Base-by-base conservation (phyloP, 2,113 vertebrate genomes). In the Pitta sordida region DNA sequence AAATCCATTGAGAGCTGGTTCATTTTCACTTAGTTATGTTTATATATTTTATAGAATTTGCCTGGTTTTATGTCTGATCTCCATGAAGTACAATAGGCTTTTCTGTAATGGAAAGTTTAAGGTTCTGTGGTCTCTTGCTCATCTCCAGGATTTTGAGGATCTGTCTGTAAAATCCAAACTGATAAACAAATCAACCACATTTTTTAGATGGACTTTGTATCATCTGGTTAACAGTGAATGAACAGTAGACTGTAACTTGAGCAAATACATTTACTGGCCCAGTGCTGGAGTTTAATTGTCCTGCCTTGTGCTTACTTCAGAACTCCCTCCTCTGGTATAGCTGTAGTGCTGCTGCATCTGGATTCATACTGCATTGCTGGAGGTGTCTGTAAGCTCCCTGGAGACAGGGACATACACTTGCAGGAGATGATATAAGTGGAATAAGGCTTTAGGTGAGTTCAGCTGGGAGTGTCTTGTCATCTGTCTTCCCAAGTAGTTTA, bases 1-100 rank as follows among this genome's bases (percentile, higher is more conserved):
- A 91, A 93, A 46, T 88, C 68, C 36, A 90, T 78, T 83, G 75
- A 83, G 77, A 93, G 44, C 64, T 75, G 76, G 22, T 93, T 93
- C 23, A 37, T 91, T 96, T 95, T 93, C 71, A 68, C 64, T 88
- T 95, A 10, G 23, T 87, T 94, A 63, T 90, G 70, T 91, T 90
- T 78, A 60, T 90, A 3, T 68, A 18, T 82, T 89, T 93, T 85
- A 43, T 22, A 46, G 63, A 79, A 59, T 92, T 89, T 96, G 48
- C 37, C 79, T 90, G 41, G 22, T 85, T 91, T 29, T 80, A 23
- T 87, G 63, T 87, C 46, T 93, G 78, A 87, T 74, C 81, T 83
- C 43, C 55, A 44, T 1, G 36, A 95, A 95, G 79, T 62, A 20
- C 0, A 27, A 82, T 85, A 77, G 58, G 62, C 15, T 90, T 94